These are phyloP conservation scores for Tetragonisca angustula DNA, from an alignment of 2,888 invertebrate genomes.

Conservation along the genomic window DNA sequence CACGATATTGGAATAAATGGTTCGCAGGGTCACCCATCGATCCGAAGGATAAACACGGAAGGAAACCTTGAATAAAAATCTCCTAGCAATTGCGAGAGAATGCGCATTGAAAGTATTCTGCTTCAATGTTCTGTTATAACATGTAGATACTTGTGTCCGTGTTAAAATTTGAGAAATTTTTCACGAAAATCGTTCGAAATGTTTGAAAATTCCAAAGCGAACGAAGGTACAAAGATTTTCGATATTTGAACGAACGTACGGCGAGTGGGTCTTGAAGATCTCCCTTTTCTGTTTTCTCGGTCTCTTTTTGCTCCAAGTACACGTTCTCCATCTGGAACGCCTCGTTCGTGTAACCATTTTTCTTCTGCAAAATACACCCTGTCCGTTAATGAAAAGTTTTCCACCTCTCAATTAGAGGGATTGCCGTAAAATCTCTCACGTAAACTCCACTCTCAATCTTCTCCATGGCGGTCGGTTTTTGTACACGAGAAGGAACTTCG, in stretches of 20 bases:
- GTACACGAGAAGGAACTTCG: background rate
- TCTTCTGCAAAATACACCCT: conserved; percentile 53
- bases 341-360: conserved; percentile 66
- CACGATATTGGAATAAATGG: background rate
- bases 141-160: too few species aligned
- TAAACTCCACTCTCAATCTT: conserved; percentile 47
- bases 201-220: too few species aligned
- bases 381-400: background rate
- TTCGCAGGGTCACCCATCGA: background rate
- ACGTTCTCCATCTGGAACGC: conserved; percentile 65
- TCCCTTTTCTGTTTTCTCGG: conserved; percentile 32
- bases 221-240: too few species aligned
- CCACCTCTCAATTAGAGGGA: background rate
- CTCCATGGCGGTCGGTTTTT: conserved; percentile 30
- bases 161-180: too few species aligned
- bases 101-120: background rate
- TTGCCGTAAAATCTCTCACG: conserved; percentile 45
- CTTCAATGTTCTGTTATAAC: background rate
- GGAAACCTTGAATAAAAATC: background rate
- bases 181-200: too few species aligned
- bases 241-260: too few species aligned
- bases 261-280: background rate
- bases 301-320: conserved; percentile 31
- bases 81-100: background rate
- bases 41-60: background rate